Evolutionary conservation across 2,888 invertebrate genomes (phyloP).

Genomic region (Baccha elongata): DNA sequence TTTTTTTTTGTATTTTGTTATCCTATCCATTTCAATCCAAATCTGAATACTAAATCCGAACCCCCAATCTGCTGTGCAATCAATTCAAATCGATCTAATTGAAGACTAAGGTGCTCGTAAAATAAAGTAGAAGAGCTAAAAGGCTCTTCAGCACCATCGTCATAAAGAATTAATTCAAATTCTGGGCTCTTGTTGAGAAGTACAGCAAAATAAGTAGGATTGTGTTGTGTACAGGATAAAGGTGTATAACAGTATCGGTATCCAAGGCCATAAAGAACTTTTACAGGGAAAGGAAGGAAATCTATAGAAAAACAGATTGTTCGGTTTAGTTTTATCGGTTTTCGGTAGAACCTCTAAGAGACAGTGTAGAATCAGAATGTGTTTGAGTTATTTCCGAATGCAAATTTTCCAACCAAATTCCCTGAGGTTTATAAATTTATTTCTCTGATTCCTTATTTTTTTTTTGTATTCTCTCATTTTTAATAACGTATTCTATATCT

Average conservation of each 20-base stretch:
- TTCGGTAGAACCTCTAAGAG: background rate
- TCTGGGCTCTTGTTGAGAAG: constrained; percentile 29
- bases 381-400: constrained; percentile 66
- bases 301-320: constrained; percentile 49
- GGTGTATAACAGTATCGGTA: constrained; percentile 6
- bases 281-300: constrained; percentile 18
- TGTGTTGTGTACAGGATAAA: constrained; percentile 7
- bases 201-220: constrained; percentile 19
- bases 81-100: constrained; percentile 67
- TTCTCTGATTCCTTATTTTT: constrained; percentile 30
- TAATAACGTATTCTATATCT: constrained; percentile 14
- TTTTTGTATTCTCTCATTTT: background rate
- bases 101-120: constrained; percentile 60
- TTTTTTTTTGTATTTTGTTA: background rate
- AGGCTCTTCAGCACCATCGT: constrained; percentile 52
- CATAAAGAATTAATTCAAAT: constrained; percentile 68
- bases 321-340: constrained; percentile 38
- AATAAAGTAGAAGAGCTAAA: constrained; percentile 57
- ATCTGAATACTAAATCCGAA: constrained; percentile 13
- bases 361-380: constrained; percentile 29
- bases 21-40: constrained; percentile 20
- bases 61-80: constrained; percentile 30
- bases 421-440: constrained; percentile 50
- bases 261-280: constrained; percentile 44
- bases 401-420: constrained; percentile 58